phyloP scores from a whole-genome alignment of 2,113 vertebrate species.

The Acinonyx jubatus region DNA sequence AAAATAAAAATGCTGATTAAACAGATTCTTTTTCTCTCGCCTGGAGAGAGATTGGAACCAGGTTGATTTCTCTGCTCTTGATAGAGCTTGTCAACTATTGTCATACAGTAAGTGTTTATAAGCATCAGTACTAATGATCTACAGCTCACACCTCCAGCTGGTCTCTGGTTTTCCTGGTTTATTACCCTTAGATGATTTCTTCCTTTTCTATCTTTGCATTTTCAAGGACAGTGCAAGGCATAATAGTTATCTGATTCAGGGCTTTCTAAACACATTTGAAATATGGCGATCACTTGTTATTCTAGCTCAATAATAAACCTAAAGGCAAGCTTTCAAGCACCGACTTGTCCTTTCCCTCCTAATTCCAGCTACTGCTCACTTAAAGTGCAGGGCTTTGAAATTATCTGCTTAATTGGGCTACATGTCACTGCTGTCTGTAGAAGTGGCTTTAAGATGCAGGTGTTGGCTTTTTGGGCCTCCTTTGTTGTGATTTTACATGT shows the following conservation, averaged over 20 bases:
- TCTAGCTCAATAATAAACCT: slow-evolving; percentile 35
- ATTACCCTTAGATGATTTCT: slow-evolving; percentile 29
- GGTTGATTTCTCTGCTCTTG: neutral
- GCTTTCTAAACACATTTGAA: slow-evolving; percentile 3
- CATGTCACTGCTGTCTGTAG: neutral
- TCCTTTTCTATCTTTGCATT: slow-evolving; percentile 40
- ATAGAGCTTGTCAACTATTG: neutral
- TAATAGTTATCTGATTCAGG: neutral
- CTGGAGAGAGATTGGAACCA: neutral
- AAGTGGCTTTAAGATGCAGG: neutral
- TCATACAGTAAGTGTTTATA: neutral
- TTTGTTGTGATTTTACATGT: neutral
- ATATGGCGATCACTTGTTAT: neutral
- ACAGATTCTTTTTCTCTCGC: neutral
- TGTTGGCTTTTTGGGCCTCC: neutral
- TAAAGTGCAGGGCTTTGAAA: neutral
- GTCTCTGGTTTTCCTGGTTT: neutral
- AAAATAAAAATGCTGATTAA: slow-evolving; percentile 23
- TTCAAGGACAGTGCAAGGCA: slow-evolving; percentile 44
- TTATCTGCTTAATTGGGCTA: neutral
- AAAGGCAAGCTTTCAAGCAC: neutral
- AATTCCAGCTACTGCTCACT: neutral
- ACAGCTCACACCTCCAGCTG: neutral
- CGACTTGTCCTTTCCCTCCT: neutral
- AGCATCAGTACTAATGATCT: neutral